These are phyloP conservation scores for Noctua janthe DNA, from an alignment of 2,888 invertebrate genomes.

Conservation along the genomic window DNA sequence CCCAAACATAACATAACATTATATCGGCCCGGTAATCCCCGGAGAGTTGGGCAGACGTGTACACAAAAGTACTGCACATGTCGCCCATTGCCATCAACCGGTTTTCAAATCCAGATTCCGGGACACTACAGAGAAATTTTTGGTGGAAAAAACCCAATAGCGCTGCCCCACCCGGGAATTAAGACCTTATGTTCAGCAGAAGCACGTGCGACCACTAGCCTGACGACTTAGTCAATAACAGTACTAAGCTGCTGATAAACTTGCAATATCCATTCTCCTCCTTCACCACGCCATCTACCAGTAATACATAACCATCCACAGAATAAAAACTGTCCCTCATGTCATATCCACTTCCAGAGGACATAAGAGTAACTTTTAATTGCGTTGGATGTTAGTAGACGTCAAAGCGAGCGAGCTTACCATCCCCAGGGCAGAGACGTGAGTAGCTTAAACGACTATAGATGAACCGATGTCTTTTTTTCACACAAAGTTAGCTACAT, in stretches of 20 bases:
- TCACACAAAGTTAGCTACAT: constrained; percentile 35
- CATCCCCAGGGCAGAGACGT: constrained; percentile 47
- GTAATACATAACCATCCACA: constrained; percentile 9
- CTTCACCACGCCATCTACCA: not conserved
- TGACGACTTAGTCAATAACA: not conserved
- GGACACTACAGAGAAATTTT: not conserved
- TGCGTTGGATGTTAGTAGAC: constrained; percentile 58
- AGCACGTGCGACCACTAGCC: not conserved
- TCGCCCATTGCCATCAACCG: not conserved
- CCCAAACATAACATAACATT: not conserved
- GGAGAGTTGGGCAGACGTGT: not conserved
- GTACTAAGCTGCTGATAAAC: not conserved
- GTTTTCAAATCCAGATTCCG: not conserved
- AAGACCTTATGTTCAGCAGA: not conserved
- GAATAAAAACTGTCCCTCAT: constrained; percentile 50
- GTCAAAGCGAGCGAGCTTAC: constrained; percentile 60
- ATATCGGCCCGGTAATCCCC: not conserved
- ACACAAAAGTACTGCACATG: not conserved
- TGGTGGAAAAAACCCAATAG: not conserved
- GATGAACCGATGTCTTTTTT: constrained; percentile 34
- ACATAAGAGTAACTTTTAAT: constrained; percentile 70
- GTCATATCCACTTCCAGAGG: constrained; percentile 56
- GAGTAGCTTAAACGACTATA: constrained; percentile 46
- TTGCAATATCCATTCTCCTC: not conserved
- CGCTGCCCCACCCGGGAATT: not conserved